Conservation (phyloP, 2,797 vertebrate genomes). For the Myotis daubentonii region DNA sequence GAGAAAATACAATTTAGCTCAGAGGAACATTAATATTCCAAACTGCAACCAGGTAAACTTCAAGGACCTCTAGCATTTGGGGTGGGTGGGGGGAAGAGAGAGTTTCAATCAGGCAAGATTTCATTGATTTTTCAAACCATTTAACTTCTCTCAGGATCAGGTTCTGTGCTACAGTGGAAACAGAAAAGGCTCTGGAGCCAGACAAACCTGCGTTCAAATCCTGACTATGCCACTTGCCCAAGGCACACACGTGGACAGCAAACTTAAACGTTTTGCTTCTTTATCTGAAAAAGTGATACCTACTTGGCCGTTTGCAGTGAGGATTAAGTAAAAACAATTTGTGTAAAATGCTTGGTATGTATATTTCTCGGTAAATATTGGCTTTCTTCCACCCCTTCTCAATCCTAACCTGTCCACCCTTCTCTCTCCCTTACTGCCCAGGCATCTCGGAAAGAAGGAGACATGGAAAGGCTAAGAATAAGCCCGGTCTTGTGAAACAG, state of each 20-base stretch:
- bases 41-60: background rate
- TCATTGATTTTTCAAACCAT: conserved; percentile 34
- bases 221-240: background rate
- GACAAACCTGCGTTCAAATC: conserved; percentile 22
- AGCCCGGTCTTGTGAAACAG: conserved; percentile 47
- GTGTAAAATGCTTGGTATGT: background rate
- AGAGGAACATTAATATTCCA: background rate
- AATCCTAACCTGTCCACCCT: background rate
- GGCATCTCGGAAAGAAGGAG: conserved; percentile 41
- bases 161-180: conserved; percentile 2
- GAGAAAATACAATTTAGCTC: background rate
- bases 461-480: conserved; percentile 41
- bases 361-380: conserved; percentile 57
- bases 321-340: conserved; percentile 43
- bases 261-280: conserved; percentile 51
- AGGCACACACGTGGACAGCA: background rate
- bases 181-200: background rate
- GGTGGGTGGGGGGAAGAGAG: background rate
- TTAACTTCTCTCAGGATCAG: conserved; percentile 8
- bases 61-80: background rate
- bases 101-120: background rate
- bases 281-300: conserved; percentile 29
- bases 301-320: conserved; percentile 24
- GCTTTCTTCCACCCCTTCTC: background rate
- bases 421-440: background rate